Evolutionary conservation across 2,888 invertebrate species (phyloP), one percentile per base, ranked within the genome.

Genomic region (Hydroisotoma schaefferi): DNA sequence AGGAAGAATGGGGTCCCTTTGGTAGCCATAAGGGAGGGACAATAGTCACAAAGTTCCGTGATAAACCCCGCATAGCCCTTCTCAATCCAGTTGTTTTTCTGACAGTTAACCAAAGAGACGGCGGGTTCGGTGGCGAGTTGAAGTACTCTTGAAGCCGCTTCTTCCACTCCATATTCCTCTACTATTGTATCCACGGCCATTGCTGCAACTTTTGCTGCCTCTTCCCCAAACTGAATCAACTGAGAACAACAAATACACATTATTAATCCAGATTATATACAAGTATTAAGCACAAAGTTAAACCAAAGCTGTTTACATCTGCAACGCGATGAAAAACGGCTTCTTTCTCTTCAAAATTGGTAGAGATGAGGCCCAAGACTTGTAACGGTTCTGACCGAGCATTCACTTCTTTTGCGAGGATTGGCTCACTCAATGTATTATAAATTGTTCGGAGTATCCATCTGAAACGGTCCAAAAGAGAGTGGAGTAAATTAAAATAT

Each of bases 201-300:
- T n/a, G 27, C 27, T 4, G 28, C 29, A 3, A 49, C n/a, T 25
- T 49, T 49, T n/a, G 28, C 49, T n/a, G 28, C 49, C 26, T 49
- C 49, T 18, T 49, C 49, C 2, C 49, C 49, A 29, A 22, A 5
- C 20, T 49, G 26, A 8, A 49, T 27, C 3, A 49, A n/a, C 49
- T 49, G 5, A n/a, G n/a, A n/a, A n/a, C n/a, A n/a, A n/a, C n/a
- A n/a, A n/a, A n/a, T n/a, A n/a, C n/a, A n/a, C n/a, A n/a, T n/a
- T n/a, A n/a, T n/a, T n/a, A n/a, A n/a, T n/a, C n/a, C n/a, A n/a
- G n/a, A n/a, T n/a, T n/a, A n/a, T n/a, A n/a, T n/a, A n/a, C n/a
- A n/a, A n/a, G n/a, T n/a, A n/a, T n/a, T n/a, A n/a, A n/a, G n/a
- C 33, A 6, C 43, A 43, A 6, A n/a, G 18, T 43, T n/a, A 43